Evolutionary conservation across 1,140 invertebrate genomes (phyloP).

Genomic region (Euwallacea similis): DNA sequence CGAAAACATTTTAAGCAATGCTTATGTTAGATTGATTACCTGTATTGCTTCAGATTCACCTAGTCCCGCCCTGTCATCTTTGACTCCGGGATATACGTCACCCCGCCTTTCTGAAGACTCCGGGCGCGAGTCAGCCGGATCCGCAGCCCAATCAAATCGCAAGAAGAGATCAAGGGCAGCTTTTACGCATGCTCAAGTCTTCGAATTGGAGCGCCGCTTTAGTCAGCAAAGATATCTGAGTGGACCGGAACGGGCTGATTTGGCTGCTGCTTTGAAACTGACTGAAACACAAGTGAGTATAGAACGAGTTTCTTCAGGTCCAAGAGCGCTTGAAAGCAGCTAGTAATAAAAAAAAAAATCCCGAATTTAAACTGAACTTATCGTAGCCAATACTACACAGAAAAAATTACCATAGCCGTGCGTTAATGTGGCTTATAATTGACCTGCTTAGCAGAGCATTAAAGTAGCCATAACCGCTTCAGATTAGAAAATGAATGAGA

Average conservation of each 20-base stretch:
- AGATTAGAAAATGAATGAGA: too few relatives aligned
- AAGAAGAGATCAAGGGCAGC: constrained; percentile 94
- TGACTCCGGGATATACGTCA: constrained; percentile 42
- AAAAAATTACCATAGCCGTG: too few relatives aligned
- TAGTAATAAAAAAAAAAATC: background rate
- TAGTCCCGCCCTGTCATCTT: constrained; percentile 35
- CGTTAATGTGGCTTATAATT: too few relatives aligned
- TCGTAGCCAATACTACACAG: too few relatives aligned
- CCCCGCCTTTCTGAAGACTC: constrained; percentile 45
- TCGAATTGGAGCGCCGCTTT: constrained; percentile 91
- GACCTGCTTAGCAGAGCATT: too few relatives aligned
- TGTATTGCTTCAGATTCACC: constrained; percentile 13
- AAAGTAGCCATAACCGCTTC: too few relatives aligned
- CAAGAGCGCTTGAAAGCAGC: too few relatives aligned
- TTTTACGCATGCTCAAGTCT: constrained; percentile 93
- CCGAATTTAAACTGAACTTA: background rate
- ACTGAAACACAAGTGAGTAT: constrained; percentile 79
- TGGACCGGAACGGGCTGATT: constrained; percentile 90
- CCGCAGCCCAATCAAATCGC: constrained; percentile 56
- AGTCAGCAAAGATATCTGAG: constrained; percentile 93
- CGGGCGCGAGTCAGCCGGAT: constrained; percentile 44
- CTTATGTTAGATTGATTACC: constrained; percentile 3
- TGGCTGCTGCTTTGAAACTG: constrained; percentile 85
- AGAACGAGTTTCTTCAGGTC: background rate
- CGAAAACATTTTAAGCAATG: background rate